Conservation (phyloP, 2,797 vertebrate genomes). For the Bovichtus variegatus region DNA sequence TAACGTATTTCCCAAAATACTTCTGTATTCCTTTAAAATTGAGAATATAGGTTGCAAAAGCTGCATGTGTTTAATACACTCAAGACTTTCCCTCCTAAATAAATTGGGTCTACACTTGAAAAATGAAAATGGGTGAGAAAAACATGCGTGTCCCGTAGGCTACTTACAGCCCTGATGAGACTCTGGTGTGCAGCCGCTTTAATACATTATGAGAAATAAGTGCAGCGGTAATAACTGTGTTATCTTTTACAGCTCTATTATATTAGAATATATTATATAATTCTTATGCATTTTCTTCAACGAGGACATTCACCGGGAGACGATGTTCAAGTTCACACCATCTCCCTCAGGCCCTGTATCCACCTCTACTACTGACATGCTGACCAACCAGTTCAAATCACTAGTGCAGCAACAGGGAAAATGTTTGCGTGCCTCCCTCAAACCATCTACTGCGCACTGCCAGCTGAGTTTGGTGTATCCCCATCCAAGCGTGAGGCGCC, state of each 20-base stretch:
- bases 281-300: not conserved
- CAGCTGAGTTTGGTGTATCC: constrained; percentile 19
- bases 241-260: not conserved
- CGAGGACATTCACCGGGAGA: not conserved
- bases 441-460: not conserved
- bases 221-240: too few species aligned
- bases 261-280: not conserved
- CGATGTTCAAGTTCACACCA: not conserved
- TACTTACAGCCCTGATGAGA: not conserved
- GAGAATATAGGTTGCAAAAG: not conserved
- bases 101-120: not conserved
- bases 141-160: not conserved
- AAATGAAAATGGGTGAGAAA: not conserved
- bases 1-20: not conserved
- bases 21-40: not conserved
- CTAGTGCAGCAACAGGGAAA: constrained; percentile 26
- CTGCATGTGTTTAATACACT: not conserved
- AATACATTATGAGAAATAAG: not conserved
- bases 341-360: constrained; percentile 2
- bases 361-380: not conserved
- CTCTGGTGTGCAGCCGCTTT: not conserved
- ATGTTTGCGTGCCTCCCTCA: constrained; percentile 22
- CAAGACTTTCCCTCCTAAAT: not conserved
- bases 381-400: constrained; percentile 31
- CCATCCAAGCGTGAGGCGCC: constrained; percentile 5